Evolutionary conservation across 2,113 vertebrate species (phyloP).

Genomic region (Pardalotus punctatus): DNA sequence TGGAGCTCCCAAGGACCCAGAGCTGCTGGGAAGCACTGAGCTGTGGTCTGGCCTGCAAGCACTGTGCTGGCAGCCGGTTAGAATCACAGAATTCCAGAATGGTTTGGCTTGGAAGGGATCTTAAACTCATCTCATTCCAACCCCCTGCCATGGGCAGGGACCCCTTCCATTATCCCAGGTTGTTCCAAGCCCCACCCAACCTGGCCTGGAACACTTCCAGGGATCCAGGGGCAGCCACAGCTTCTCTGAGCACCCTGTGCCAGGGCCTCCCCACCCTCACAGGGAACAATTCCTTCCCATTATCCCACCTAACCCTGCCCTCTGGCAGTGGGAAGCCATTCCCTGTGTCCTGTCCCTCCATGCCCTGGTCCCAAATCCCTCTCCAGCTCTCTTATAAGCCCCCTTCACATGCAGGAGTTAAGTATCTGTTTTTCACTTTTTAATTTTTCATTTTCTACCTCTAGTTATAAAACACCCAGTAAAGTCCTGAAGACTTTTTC

Average conservation of each 20-base stretch:
- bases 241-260: background rate
- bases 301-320: background rate
- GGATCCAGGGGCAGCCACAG: background rate
- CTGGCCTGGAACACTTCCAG: background rate
- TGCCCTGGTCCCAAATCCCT: background rate
- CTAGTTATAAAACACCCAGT: background rate
- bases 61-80: background rate
- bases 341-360: background rate
- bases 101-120: background rate
- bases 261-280: background rate
- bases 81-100: background rate
- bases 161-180: rapidly evolving
- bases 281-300: background rate
- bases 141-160: background rate
- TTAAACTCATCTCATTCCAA: background rate
- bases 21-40: background rate
- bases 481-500: background rate
- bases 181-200: rapidly evolving
- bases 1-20: background rate
- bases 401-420: background rate
- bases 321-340: background rate
- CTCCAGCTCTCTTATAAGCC: background rate
- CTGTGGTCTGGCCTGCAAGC: background rate
- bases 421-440: background rate
- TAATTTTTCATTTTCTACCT: background rate